phyloP scores from a whole-genome alignment of 1,140 invertebrate genomes.

The Heliconius nattereri region DNA sequence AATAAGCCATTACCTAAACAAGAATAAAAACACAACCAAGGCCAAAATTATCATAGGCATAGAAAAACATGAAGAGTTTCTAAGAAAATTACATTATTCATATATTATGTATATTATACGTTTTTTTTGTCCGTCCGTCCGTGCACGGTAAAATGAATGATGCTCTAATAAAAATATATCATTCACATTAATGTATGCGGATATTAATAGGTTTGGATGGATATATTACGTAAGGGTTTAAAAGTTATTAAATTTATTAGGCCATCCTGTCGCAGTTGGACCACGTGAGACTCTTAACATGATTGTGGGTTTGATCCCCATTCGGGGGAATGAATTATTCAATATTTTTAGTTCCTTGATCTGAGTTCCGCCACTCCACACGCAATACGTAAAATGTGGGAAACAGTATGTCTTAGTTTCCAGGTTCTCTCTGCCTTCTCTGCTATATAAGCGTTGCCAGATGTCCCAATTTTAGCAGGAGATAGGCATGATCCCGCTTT shows the following conservation, averaged over 20 bases:
- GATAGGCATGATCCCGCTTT: no score
- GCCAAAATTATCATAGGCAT: neutral
- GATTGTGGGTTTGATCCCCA: neutral
- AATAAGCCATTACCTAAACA: neutral
- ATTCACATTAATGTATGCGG: neutral
- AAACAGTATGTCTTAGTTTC: no score
- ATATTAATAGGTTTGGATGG: neutral
- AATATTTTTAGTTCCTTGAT: no score
- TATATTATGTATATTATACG: constrained; percentile 1
- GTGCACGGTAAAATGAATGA: neutral
- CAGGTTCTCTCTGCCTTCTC: no score
- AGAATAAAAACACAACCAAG: neutral
- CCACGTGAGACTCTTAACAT: no score
- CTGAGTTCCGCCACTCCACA: neutral
- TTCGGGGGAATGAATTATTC: no score
- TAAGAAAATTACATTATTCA: constrained; percentile 7
- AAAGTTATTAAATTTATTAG: neutral
- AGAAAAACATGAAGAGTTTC: constrained; percentile 1
- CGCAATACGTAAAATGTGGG: no score
- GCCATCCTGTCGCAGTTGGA: no score
- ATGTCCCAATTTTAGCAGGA: no score
- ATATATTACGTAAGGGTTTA: constrained; percentile 1
- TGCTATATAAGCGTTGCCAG: no score
- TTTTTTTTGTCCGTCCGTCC: neutral
- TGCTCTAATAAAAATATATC: constrained; percentile 13